Conservation (phyloP, 2,113 vertebrate genomes). For the Atherinomorus stipes region DNA sequence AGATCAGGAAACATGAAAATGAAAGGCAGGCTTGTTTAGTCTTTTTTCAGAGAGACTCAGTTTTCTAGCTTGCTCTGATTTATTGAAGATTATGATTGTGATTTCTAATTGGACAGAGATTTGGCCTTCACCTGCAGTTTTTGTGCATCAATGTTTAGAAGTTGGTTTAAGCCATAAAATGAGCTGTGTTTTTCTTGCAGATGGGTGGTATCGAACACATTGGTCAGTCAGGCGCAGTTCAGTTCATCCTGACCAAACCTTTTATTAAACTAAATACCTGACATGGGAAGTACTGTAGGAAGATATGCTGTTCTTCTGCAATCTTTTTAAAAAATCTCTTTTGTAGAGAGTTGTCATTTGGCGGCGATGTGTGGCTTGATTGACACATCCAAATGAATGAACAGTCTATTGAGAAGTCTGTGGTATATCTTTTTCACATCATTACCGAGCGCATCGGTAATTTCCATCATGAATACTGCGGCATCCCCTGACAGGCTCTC, state of each 20-base stretch:
- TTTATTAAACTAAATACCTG: slow-evolving; percentile 45
- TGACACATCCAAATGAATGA: slow-evolving; percentile 67
- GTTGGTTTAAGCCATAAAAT: not conserved
- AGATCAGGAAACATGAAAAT: not conserved
- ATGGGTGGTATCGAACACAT: too few relatives aligned
- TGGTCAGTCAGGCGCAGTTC: slow-evolving; percentile 4
- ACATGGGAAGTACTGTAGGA: slow-evolving; percentile 17
- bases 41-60: not conserved
- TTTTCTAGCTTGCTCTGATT: not conserved
- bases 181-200: not conserved
- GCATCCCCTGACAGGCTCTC: slow-evolving; percentile 71
- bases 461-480: slow-evolving; percentile 73
- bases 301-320: slow-evolving; percentile 24
- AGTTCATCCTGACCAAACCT: slow-evolving; percentile 40
- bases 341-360: slow-evolving; percentile 24
- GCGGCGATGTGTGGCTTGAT: slow-evolving; percentile 40
- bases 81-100: not conserved
- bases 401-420: slow-evolving; percentile 48
- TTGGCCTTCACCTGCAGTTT: not conserved
- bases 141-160: not conserved
- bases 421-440: slow-evolving; percentile 73
- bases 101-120: not conserved
- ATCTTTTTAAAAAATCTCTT: slow-evolving; percentile 21
- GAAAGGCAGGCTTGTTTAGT: not conserved
- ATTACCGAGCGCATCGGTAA: slow-evolving; percentile 75